These are phyloP conservation scores for Myotis vivesi DNA, from an alignment of 2,797 vertebrate species.

Conservation along the genomic window DNA sequence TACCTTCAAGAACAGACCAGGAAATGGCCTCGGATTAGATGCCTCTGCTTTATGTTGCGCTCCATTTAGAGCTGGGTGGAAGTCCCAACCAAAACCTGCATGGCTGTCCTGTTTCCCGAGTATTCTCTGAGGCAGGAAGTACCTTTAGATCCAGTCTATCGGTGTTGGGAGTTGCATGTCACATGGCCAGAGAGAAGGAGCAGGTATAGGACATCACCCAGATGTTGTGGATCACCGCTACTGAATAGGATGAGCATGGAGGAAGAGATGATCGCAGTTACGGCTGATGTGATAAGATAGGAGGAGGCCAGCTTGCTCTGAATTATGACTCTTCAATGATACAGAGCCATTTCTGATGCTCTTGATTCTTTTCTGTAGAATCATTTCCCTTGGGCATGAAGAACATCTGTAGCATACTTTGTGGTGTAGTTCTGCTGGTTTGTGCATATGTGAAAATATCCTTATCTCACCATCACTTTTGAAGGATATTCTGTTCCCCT, in stretches of 20 bases:
- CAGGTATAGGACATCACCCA: constrained; percentile 68
- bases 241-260: background rate
- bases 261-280: background rate
- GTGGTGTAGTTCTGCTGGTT: background rate
- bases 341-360: constrained; percentile 55
- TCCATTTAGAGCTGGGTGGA: constrained; percentile 72
- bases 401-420: background rate
- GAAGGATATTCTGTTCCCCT: background rate
- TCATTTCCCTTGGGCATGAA: background rate
- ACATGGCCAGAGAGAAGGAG: constrained; percentile 71
- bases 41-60: constrained; percentile 79
- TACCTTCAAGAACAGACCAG: constrained; percentile 75
- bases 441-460: background rate
- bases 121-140: constrained; percentile 77
- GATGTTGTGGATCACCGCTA: background rate
- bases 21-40: constrained; percentile 79
- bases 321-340: constrained; percentile 21
- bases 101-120: constrained; percentile 80
- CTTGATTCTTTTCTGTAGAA: background rate
- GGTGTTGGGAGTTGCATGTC: constrained; percentile 74
- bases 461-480: constrained; percentile 29
- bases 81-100: constrained; percentile 66
- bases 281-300: background rate
- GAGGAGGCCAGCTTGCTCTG: constrained; percentile 61
- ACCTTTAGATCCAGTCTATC: constrained; percentile 78